Base-by-base conservation (phyloP, 2,888 invertebrate genomes). In the Eueremaeus valkanovi region DNA sequence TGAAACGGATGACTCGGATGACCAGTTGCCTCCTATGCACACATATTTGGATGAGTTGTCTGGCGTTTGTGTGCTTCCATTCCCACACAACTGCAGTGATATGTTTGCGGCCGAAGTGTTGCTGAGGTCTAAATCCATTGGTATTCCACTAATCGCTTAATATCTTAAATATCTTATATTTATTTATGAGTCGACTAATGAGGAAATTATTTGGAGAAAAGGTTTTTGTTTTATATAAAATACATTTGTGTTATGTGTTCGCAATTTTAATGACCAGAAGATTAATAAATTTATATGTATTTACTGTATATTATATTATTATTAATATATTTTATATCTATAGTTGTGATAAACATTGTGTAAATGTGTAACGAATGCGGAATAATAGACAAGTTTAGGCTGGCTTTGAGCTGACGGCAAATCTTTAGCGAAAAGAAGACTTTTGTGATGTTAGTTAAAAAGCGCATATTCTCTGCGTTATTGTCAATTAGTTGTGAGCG, bases 351-450 rank as follows among this genome's bases (percentile, higher is more conserved):
- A 55, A 55, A 24, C 27, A 49, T 49, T 27, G 21, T 55, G 55
- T 24, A 27, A 45, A 3, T 8, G 1, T 24, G 55, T 24, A 27
- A 6, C 55, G 21, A 55, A 42, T 40, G 40, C 36, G 42, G 40
- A n/a, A 68, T 42, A 40, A 68, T 18, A 68, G 68, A 68, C 68
- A 68, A 24, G 40, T 68, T 21, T 40, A 68, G 33, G 33, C n/a
- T n/a, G n/a, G 33, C 63, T 63, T 33, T 63, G 33, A 63, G 33
- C 33, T 31, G 16, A 33, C n/a, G 63, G 21, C 33, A 13, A 68
- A 21, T 13, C 40, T 21, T 18, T 6, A 40, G 13, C 11, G 40
- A 68, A 24, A 11, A 40, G 42, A 24, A 36, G 24, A 40, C 21
- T 8, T 16, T 68, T 68, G 36, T 68, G 68, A 68, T 68, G 42